Conservation (phyloP, 2,797 vertebrate species). For the Coluber constrictor region DNA sequence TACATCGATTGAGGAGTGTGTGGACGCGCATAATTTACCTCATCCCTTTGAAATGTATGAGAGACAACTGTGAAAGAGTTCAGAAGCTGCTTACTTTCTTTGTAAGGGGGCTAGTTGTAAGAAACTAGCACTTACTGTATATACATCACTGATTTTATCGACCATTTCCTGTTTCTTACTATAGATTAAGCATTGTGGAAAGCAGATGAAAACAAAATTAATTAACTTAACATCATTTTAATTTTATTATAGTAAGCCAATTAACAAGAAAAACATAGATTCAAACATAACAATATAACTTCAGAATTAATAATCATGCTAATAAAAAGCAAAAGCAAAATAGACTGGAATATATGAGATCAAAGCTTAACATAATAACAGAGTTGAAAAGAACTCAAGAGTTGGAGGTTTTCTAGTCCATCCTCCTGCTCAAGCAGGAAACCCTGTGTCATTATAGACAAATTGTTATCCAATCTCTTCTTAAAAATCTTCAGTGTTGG, state of each 20-base stretch:
- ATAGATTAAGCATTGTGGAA: neutral
- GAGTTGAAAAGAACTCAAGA: neutral
- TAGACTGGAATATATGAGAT: neutral
- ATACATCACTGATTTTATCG: neutral
- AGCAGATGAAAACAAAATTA: neutral
- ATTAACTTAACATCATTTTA: neutral
- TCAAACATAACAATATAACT: neutral
- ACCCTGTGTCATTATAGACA: neutral
- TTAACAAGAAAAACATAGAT: neutral
- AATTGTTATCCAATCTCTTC: neutral
- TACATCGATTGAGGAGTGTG: neutral
- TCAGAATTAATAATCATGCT: neutral
- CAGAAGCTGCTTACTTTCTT: neutral
- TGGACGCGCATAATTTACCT: neutral
- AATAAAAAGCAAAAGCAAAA: neutral
- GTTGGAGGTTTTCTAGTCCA: neutral
- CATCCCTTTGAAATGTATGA: neutral
- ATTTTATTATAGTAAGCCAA: neutral
- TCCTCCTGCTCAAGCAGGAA: neutral
- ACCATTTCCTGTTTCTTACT: neutral
- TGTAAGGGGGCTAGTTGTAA: neutral
- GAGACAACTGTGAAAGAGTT: neutral
- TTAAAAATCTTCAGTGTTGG: neutral
- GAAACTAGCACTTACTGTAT: neutral
- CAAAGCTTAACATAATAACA: neutral